A percentile compares a stretch with the other conserved stretches of the same genome.
These are phyloP conservation scores for Archivesica marissinica DNA, from an alignment of 1,140 invertebrate species.

Conservation along the genomic window DNA sequence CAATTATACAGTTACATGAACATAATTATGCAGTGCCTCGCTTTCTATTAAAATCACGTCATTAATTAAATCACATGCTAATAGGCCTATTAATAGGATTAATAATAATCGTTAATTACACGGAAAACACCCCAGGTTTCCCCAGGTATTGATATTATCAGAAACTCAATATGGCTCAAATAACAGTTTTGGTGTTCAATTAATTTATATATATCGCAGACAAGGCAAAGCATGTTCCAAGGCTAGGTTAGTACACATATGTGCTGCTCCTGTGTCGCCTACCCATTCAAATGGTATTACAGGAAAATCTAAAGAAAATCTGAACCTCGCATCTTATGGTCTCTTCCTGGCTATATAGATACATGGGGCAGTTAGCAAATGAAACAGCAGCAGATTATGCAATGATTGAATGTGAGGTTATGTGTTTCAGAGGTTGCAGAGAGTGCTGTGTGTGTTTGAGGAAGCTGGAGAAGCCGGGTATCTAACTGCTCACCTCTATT, in stretches of 20 bases:
- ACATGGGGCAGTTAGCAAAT: not conserved
- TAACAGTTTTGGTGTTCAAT: too few relatives aligned
- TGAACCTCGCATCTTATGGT: not conserved
- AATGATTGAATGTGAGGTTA: not conserved
- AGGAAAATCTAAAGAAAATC: not conserved
- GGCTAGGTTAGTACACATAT: not conserved
- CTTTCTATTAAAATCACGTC: too few relatives aligned
- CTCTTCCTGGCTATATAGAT: not conserved
- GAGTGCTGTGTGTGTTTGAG: constrained; percentile 42
- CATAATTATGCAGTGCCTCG: too few relatives aligned
- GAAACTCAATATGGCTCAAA: too few relatives aligned
- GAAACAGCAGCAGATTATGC: not conserved
- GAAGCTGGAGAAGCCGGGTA: constrained; percentile 34
- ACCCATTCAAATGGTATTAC: not conserved
- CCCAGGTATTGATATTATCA: too few relatives aligned
- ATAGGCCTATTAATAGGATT: too few relatives aligned
- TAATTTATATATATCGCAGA: too few relatives aligned
- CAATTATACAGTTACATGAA: too few relatives aligned
- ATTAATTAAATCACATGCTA: too few relatives aligned
- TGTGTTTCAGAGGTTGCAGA: constrained; percentile 44
- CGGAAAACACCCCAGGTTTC: too few relatives aligned
- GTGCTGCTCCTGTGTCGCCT: not conserved
- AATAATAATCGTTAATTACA: too few relatives aligned
- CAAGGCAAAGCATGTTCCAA: too few relatives aligned
- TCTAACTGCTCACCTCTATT: constrained; percentile 25